Conservation (phyloP, 2,888 invertebrate genomes). For the Agriotes lineatus region DNA sequence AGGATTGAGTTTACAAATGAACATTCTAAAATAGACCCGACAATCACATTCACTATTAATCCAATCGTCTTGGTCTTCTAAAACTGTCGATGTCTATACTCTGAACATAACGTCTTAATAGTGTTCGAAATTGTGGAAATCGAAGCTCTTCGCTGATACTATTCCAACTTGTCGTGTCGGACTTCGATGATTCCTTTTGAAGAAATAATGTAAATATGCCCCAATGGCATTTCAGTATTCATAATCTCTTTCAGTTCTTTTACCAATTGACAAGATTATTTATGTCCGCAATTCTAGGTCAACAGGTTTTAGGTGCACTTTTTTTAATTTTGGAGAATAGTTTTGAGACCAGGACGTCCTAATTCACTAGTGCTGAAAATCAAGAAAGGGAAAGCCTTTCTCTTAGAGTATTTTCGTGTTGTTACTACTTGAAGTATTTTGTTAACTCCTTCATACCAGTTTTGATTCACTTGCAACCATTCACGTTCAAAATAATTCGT, state of each 20-base stretch:
- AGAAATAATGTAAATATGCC: neutral
- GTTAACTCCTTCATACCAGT: too few relatives aligned
- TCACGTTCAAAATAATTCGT: neutral
- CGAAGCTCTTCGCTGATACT: neutral
- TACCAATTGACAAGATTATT: too few relatives aligned
- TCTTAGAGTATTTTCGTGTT: neutral
- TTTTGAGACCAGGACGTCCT: neutral
- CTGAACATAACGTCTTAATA: neutral
- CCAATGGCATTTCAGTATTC: neutral
- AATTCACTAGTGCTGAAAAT: neutral
- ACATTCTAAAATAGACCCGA: neutral
- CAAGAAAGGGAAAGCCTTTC: neutral
- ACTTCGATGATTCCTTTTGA: too few relatives aligned
- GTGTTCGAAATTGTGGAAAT: neutral
- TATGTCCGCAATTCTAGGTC: neutral
- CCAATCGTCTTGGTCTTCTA: neutral
- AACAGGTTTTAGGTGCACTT: neutral
- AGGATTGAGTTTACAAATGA: too few relatives aligned
- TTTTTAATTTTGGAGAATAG: neutral
- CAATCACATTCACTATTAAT: neutral
- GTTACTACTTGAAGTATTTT: neutral
- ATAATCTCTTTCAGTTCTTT: neutral
- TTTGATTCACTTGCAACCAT: neutral
- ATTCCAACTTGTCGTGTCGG: neutral
- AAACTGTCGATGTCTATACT: neutral